Base-by-base conservation (phyloP, 2,888 invertebrate genomes). In the Brenthis daphne region DNA sequence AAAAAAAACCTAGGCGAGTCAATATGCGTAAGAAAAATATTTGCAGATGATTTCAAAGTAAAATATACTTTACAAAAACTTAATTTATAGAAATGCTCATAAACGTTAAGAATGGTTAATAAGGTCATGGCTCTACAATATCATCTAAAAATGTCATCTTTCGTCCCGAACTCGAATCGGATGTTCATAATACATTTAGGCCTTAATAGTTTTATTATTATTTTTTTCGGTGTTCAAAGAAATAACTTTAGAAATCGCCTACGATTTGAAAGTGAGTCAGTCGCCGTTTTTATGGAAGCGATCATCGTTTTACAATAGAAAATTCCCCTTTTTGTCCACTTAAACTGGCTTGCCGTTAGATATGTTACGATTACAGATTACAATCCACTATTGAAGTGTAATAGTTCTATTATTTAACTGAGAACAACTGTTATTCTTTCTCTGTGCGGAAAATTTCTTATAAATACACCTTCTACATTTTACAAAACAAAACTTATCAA, bases 251-350 rank as follows among this genome's bases (percentile, higher is more conserved):
- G 76, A 78, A 77, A 76, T 81, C 80, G 78, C 78, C 78, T 80
- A 79, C 78, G 78, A 83, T 83, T 77, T 68, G 73, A 80, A 85
- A 84, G 84, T 85, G 79, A 84, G 82, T 77, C 81, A 79, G 75
- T 75, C 67, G 63, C 57, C 64, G 72, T 76, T 82, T 83, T 80
- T 83, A 76, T 80, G 77, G 54, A 75, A 71, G 67, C 73, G 73
- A 75, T 75, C 72, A 76, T 75, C 77, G 73, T 77, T 74, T 77
- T 74, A 79, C 75, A 77, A 79, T 79, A 74, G 76, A 70, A 70
- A 67, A 66, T 65, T 72, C 63, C 57, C 63, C 68, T 64, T 77
- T 75, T 72, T 76, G 76, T 76, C 76, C 77, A 76, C 79, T 79
- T 79, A 79, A 80, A 81, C 76, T 77, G 75, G 76, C 78, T 82